Percentiles rank a stretch among this genome's conserved stretches.
phyloP scores from a whole-genome alignment of 2,113 vertebrate genomes.

The Gallinago jamesoni region DNA sequence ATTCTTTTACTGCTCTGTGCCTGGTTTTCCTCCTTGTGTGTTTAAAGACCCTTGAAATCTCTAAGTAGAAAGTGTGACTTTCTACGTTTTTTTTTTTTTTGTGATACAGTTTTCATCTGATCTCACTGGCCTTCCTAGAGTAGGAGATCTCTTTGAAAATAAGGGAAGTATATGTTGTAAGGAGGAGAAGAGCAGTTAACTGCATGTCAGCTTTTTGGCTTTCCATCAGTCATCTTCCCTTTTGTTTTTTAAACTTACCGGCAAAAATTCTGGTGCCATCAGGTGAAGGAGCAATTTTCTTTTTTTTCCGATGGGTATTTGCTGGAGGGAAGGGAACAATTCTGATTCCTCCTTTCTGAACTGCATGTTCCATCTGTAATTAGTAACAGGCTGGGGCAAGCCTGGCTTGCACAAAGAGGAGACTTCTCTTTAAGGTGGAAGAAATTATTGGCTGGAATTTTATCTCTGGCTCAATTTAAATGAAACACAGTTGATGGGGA shows the following conservation, averaged over 20 bases:
- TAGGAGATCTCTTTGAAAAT: background rate
- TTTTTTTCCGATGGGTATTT: conserved; percentile 22
- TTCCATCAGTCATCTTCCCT: background rate
- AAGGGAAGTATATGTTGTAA: background rate
- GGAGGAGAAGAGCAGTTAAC: background rate
- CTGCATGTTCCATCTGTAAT: conserved; percentile 72
- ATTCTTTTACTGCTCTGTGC: background rate
- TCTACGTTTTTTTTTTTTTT: background rate
- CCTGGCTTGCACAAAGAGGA: conserved; percentile 21
- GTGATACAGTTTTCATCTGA: background rate
- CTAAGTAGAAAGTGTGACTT: background rate
- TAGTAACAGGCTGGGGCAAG: conserved; percentile 74
- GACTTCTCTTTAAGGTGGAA: conserved; percentile 37
- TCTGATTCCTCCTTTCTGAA: conserved; percentile 61
- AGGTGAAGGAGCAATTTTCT: background rate
- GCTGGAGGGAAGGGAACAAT: conserved; percentile 32
- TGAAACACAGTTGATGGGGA: background rate
- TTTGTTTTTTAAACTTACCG: background rate
- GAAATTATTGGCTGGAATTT: conserved; percentile 12
- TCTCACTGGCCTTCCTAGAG: background rate
- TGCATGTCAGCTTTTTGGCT: background rate
- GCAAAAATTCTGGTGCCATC: background rate
- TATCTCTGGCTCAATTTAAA: background rate
- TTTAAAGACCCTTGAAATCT: background rate
- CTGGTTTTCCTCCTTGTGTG: background rate